Base-by-base conservation (phyloP, 2,113 vertebrate genomes). In the Burhinus oedicnemus region DNA sequence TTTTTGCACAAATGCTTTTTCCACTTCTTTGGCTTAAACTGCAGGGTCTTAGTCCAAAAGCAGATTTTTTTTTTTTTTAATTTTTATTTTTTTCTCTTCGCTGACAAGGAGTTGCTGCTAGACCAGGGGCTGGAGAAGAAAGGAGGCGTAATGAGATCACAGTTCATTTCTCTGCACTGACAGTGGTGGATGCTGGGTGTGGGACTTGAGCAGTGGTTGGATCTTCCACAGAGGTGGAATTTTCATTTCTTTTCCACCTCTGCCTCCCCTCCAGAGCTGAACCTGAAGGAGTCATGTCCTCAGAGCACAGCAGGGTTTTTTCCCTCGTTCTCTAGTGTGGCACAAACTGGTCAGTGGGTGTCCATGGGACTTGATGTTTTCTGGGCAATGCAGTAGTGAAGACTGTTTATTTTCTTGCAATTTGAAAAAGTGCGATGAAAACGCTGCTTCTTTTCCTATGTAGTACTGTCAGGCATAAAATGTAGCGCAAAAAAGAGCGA, bases 1-100 rank as follows among this genome's bases (percentile, higher is more conserved):
- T 93, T 93, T n/a, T 85, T 87, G 65, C 87, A 91, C 72, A 64
- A 66, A 91, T 42, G 54, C 12, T 51, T 96, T 96, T 93, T 96
- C 96, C 95, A 87, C 38, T 95, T 87, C 78, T 66, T 87, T 95
- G 95, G 81, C 87, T 90, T 18, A 4, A 45, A 51, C 70, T 93
- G 92, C 49, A 72, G 90, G 71, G 77, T 71, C 12, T 78, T 82
- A 11, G 4, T 91, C 85, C 78, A 77, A 93, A 91, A 25, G 55
- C 87, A 49, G 47, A 27, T 9, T 16, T 29, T 18, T 38, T 17
- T 61, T n/a, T n/a, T n/a, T n/a, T n/a, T n/a, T n/a, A n/a, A n/a
- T n/a, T n/a, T n/a, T 14, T 18, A 21, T 17, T 21, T 49, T 58
- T 23, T 25, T 8, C 3, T 1, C n/a, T 61, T 66, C 71, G 30